phyloP scores from a whole-genome alignment of 2,797 vertebrate genomes.

The Huso huso region DNA sequence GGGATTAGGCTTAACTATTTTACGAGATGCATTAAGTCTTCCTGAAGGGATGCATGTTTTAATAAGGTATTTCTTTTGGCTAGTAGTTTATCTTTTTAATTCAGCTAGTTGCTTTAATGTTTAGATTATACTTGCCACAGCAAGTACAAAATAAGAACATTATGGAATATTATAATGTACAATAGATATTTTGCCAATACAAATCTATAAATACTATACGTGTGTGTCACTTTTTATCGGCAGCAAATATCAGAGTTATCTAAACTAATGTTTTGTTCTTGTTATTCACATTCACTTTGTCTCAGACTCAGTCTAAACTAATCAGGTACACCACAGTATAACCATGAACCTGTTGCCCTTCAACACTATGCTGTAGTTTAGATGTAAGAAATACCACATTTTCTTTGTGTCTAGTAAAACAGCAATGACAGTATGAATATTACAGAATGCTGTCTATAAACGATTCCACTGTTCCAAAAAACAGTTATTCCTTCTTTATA shows the following conservation, averaged over 20 bases:
- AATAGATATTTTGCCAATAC: neutral
- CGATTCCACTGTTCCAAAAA: neutral
- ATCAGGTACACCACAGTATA: neutral
- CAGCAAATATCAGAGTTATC: neutral
- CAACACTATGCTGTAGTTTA: neutral
- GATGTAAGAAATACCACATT: neutral
- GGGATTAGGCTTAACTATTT: neutral
- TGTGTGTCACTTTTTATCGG: neutral
- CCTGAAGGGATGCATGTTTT: neutral
- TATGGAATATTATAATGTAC: neutral
- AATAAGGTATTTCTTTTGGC: neutral
- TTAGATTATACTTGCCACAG: neutral
- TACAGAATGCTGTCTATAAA: neutral
- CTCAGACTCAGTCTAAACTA: too few species aligned
- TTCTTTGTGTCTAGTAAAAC: too few species aligned
- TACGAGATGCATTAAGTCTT: neutral
- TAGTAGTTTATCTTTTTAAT: neutral
- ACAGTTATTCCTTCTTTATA: neutral
- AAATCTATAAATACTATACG: neutral
- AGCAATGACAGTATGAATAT: neutral
- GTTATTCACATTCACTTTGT: too few species aligned
- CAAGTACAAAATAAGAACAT: neutral
- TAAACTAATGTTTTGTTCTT: too few species aligned
- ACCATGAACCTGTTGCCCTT: neutral
- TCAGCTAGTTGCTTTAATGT: neutral